Conservation (phyloP, 2,113 vertebrate species). For the Tapirus terrestris region DNA sequence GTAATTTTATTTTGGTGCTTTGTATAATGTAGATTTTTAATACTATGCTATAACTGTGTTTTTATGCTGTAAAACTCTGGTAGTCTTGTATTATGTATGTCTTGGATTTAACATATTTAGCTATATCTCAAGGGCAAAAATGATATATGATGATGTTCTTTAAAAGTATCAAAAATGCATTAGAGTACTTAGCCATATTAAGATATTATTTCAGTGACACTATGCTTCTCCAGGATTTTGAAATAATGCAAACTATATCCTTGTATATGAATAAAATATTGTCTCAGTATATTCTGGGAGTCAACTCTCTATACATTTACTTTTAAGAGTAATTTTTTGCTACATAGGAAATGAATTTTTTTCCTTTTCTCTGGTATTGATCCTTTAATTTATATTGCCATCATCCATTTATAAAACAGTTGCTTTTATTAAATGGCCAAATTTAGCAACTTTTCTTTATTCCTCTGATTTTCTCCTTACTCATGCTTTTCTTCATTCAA, state of each 20-base stretch:
- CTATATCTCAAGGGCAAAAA: slow-evolving; percentile 4
- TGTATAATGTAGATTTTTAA: background rate
- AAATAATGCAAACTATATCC: background rate
- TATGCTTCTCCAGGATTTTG: background rate
- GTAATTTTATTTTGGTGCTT: background rate
- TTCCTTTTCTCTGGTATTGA: background rate
- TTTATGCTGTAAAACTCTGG: background rate
- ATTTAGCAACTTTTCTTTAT: background rate
- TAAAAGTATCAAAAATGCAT: background rate
- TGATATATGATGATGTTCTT: background rate
- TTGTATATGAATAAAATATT: background rate
- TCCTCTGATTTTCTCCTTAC: background rate
- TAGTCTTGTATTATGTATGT: background rate
- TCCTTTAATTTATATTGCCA: background rate
- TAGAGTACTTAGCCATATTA: background rate
- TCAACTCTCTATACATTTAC: background rate
- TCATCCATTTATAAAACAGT: background rate
- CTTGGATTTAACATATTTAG: background rate
- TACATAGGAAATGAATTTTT: background rate
- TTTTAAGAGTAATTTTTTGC: background rate
- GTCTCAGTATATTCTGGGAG: background rate
- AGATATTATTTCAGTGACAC: background rate
- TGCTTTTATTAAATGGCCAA: background rate
- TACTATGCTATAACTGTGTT: background rate
- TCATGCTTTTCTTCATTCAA: background rate